phyloP scores from a whole-genome alignment of 2,888 invertebrate genomes.

The Ptychoptera albimana region DNA sequence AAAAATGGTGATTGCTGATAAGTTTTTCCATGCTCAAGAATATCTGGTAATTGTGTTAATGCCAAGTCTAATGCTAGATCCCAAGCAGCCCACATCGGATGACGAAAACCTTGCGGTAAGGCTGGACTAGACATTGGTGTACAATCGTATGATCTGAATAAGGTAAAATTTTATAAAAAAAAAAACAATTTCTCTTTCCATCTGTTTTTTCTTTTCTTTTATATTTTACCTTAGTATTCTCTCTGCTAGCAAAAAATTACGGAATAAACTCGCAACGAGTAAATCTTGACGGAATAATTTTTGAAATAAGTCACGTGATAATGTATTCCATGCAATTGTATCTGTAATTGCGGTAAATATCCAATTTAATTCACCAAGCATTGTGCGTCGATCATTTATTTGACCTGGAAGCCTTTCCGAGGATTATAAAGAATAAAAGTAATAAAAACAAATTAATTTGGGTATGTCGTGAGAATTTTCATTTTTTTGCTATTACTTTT shows the following conservation, averaged over 20 bases:
- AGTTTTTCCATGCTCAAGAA: conserved; percentile 40
- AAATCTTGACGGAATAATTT: conserved; percentile 93
- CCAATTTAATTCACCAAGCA: conserved; percentile 99
- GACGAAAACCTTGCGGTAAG: conserved; percentile 78
- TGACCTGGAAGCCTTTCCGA: conserved; percentile 77
- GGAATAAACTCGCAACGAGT: conserved; percentile 92
- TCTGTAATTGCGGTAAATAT: conserved; percentile 99
- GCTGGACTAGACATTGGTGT: conserved; percentile 87
- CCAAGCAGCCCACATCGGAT: conserved; percentile 96
- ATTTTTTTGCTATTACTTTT: conserved; percentile 66
- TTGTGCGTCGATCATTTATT: conserved; percentile 84
- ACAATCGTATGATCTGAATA: conserved; percentile 91
- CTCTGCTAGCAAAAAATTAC: conserved; percentile 94
- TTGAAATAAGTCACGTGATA: conserved; percentile 91
- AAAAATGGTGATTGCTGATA: conserved; percentile 82
- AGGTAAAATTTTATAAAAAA: too few relatives aligned
- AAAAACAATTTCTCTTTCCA: too few relatives aligned
- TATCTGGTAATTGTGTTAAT: conserved; percentile 72
- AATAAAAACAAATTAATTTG: conserved; percentile 1
- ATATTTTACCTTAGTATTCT: conserved; percentile 51
- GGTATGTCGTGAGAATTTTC: not conserved
- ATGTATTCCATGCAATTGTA: conserved; percentile 97
- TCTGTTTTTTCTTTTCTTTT: too few relatives aligned
- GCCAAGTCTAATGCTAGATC: conserved; percentile 92
- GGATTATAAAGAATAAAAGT: conserved; percentile 4